These are phyloP conservation scores for Thalassoma bifasciatum DNA, from an alignment of 2,113 vertebrate genomes.

Conservation along the genomic window DNA sequence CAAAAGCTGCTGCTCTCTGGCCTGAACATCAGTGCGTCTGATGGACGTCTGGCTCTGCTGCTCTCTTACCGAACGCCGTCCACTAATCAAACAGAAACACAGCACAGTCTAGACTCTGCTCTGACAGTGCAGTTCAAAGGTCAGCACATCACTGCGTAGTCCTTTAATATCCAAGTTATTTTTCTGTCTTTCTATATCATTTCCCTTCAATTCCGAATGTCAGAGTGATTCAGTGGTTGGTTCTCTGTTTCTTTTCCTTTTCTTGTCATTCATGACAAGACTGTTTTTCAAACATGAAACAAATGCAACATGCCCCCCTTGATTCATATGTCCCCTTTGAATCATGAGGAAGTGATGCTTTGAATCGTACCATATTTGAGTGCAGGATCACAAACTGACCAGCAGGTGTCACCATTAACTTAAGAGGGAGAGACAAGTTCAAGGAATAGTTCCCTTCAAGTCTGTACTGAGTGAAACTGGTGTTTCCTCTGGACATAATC, in stretches of 20 bases:
- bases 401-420: slow-evolving; percentile 7
- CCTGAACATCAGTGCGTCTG: slow-evolving; percentile 67
- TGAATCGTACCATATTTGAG: not conserved
- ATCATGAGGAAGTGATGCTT: not conserved
- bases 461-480: not conserved
- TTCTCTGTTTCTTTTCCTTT: too few species aligned
- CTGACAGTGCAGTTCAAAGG: slow-evolving; percentile 73
- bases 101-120: slow-evolving; percentile 26
- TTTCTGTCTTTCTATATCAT: not conserved
- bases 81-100: slow-evolving; percentile 38
- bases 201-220: too few species aligned
- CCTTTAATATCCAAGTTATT: not conserved
- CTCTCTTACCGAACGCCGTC: slow-evolving; percentile 63
- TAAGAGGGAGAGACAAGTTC: not conserved
- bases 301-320: too few species aligned
- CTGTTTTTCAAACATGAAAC: too few species aligned
- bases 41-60: slow-evolving; percentile 66
- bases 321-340: not conserved
- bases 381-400: slow-evolving; percentile 1
- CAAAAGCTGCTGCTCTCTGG: slow-evolving; percentile 73
- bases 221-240: too few species aligned
- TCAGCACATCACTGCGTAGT: slow-evolving; percentile 18
- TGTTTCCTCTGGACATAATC: too few species aligned
- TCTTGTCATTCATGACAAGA: too few species aligned
- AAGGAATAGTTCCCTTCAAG: too few species aligned